Conservation (phyloP, 2,113 vertebrate genomes). For the Columbina picui region DNA sequence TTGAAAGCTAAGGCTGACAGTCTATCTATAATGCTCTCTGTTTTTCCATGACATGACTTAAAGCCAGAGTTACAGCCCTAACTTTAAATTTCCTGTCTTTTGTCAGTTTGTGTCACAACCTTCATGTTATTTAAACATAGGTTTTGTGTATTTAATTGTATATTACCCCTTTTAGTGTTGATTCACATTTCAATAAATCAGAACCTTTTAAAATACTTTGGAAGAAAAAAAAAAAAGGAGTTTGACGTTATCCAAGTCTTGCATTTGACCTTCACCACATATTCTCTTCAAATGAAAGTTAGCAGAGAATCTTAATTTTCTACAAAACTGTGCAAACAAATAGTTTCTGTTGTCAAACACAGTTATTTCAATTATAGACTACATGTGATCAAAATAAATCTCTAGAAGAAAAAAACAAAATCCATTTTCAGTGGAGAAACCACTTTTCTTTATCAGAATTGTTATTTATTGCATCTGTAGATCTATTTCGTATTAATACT, state of each 20-base stretch:
- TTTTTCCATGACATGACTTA: slow-evolving; percentile 28
- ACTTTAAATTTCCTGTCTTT: slow-evolving; percentile 46
- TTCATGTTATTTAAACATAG: not conserved
- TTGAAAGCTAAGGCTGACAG: slow-evolving; percentile 32
- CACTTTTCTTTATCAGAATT: not conserved
- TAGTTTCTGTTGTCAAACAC: not conserved
- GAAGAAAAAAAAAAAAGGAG: not conserved
- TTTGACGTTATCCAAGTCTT: not conserved
- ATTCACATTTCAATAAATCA: not conserved
- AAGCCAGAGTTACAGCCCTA: slow-evolving; percentile 15
- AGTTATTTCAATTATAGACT: not conserved
- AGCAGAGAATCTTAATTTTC: not conserved
- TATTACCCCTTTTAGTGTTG: not conserved
- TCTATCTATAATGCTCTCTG: not conserved
- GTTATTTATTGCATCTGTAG: not conserved
- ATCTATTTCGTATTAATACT: not conserved
- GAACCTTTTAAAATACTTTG: not conserved
- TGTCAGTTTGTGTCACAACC: not conserved
- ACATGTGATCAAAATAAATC: not conserved
- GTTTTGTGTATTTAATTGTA: not conserved
- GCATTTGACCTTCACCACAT: not conserved
- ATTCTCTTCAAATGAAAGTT: not conserved
- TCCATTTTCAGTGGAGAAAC: not conserved
- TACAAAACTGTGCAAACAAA: not conserved
- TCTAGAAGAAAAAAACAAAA: not conserved